Evolutionary conservation across 2,888 invertebrate genomes (phyloP).

Genomic region (Phalera bucephala): DNA sequence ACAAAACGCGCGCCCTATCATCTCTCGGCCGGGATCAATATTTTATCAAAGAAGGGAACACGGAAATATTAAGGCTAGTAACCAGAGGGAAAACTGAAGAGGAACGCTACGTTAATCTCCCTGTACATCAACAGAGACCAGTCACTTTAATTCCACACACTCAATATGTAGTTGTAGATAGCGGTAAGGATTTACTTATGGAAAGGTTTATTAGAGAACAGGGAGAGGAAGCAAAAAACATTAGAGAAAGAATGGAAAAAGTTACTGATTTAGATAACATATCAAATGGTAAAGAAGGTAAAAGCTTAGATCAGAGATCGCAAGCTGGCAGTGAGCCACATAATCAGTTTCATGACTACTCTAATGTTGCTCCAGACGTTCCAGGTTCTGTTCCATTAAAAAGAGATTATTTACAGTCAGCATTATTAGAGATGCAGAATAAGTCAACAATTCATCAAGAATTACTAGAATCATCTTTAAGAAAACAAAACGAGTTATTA

Average conservation of each 20-base stretch:
- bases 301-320: conserved; percentile 71
- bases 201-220: conserved; percentile 93
- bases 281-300: conserved; percentile 78
- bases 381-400: conserved; percentile 71
- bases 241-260: conserved; percentile 75
- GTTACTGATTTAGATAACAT: conserved; percentile 70
- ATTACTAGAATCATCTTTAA: conserved; percentile 85
- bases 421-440: conserved; percentile 75
- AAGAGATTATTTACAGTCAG: conserved; percentile 66
- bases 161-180: conserved; percentile 86
- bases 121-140: conserved; percentile 76
- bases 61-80: conserved; percentile 91
- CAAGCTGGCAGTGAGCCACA: conserved; percentile 52
- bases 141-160: conserved; percentile 82
- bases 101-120: conserved; percentile 84
- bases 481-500: conserved; percentile 89
- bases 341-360: conserved; percentile 61
- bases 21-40: conserved; percentile 86
- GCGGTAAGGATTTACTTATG: conserved; percentile 93
- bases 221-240: conserved; percentile 85
- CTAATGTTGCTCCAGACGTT: conserved; percentile 58
- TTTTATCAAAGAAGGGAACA: conserved; percentile 92
- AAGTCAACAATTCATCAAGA: conserved; percentile 85
- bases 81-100: conserved; percentile 88
- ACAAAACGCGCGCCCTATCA: conserved; percentile 58